Evolutionary conservation across 53 echinoderm and acorn worm genomes (phyloP).

Genomic region (Zoroaster sp.): DNA sequence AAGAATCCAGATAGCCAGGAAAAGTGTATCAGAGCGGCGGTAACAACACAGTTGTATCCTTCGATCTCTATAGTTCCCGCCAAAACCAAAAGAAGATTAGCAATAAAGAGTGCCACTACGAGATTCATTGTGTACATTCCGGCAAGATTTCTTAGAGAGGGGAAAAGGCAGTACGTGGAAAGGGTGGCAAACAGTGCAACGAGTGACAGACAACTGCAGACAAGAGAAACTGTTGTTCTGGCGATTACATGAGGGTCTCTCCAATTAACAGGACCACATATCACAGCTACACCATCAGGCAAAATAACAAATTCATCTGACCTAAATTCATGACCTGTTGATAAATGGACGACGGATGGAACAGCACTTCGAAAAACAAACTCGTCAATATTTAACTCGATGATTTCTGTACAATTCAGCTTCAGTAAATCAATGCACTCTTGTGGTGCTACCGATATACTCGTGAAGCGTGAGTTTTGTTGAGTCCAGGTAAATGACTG

Average conservation of each 20-base stretch:
- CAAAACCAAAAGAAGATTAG: not conserved
- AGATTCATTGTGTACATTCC: constrained; percentile 79
- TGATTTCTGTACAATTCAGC: not conserved
- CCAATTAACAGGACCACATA: constrained; percentile 5
- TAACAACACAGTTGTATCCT: constrained; percentile 9
- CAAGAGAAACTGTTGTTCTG: not conserved
- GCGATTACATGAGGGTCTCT: not conserved
- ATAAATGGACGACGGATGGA: not conserved
- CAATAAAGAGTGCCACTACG: constrained; percentile 62
- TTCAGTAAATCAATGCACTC: constrained; percentile 16
- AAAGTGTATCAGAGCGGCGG: constrained; percentile 41
- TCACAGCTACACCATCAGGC: not conserved
- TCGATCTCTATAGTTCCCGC: not conserved
- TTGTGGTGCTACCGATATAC: not conserved
- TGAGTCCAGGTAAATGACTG: not conserved
- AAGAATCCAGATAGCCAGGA: constrained; percentile 71
- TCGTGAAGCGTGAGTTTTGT: not conserved
- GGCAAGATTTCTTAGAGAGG: constrained; percentile 66
- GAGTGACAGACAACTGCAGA: constrained; percentile 54
- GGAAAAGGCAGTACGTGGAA: constrained; percentile 57
- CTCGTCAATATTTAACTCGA: not conserved
- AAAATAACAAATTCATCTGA: not conserved
- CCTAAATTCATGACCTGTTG: not conserved
- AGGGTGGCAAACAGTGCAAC: constrained; percentile 59
- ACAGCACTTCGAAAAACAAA: not conserved